A percentile compares a stretch with the other conserved stretches of the same genome.
Evolutionary conservation across 2,113 vertebrate species (phyloP).

Genomic region (Menidia beryllina): DNA sequence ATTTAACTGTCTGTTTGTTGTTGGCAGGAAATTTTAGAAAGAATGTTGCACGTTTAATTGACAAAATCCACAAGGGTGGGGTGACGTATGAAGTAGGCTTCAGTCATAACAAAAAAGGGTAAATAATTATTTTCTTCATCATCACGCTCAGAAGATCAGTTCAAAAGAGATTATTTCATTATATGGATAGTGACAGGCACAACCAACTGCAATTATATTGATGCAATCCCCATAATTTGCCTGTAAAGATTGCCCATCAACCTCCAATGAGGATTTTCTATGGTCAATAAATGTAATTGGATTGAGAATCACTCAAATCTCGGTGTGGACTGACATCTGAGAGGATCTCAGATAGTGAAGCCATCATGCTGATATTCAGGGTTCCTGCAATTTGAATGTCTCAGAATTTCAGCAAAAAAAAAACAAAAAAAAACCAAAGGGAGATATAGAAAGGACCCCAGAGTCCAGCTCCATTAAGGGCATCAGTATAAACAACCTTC

Average conservation of each 20-base stretch:
- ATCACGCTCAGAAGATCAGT: slow-evolving; percentile 69
- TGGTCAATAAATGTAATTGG: slow-evolving; percentile 78
- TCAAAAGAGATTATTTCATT: slow-evolving; percentile 76
- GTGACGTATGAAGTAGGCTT: slow-evolving; percentile 1
- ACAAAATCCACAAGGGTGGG: background rate
- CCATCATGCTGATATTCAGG: slow-evolving; percentile 22
- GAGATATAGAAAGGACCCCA: background rate
- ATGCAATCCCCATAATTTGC: slow-evolving; percentile 66
- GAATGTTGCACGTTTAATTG: background rate
- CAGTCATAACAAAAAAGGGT: slow-evolving; percentile 1
- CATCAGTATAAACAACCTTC: slow-evolving; percentile 59
- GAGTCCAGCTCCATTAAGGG: slow-evolving; percentile 32
- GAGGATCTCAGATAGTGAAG: slow-evolving; percentile 40
- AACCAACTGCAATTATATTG: slow-evolving; percentile 70
- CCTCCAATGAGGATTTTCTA: slow-evolving; percentile 74
- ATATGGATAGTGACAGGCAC: slow-evolving; percentile 69
- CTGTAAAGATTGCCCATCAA: slow-evolving; percentile 80
- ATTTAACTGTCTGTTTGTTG: slow-evolving; percentile 25
- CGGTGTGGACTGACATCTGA: slow-evolving; percentile 54
- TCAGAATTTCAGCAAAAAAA: background rate
- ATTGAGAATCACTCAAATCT: slow-evolving; percentile 69
- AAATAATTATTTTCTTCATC: slow-evolving; percentile 64
- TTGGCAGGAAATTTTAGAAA: slow-evolving; percentile 13
- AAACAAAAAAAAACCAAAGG: background rate
- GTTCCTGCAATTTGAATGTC: background rate